These are phyloP conservation scores for Cantharis rustica DNA, from an alignment of 2,888 invertebrate species.

Conservation along the genomic window DNA sequence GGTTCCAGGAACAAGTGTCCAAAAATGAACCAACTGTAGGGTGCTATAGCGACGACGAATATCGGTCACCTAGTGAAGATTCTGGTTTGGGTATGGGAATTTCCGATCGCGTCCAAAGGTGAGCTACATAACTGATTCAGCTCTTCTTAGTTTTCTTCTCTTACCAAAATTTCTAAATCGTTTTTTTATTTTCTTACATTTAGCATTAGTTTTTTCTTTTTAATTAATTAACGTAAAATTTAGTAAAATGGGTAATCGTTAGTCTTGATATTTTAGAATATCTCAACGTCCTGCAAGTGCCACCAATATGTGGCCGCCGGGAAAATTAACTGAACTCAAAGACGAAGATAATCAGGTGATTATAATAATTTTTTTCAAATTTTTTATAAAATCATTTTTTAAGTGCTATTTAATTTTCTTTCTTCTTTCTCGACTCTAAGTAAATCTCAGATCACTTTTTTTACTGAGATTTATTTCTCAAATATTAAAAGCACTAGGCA, in stretches of 20 bases:
- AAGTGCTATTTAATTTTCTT: constrained; percentile 13
- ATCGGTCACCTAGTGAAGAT: constrained; percentile 90
- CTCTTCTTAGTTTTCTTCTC: constrained; percentile 1
- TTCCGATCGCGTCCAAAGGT: constrained; percentile 74
- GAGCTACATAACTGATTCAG: constrained; percentile 40
- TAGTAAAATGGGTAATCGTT: constrained; percentile 11
- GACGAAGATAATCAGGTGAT: constrained; percentile 55
- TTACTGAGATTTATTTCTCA: constrained; percentile 33
- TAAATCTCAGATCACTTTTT: constrained; percentile 34
- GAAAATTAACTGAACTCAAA: constrained; percentile 48
- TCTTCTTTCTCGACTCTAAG: constrained; percentile 30
- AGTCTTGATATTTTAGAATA: constrained; percentile 43
- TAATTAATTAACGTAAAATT: background rate
- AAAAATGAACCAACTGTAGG: constrained; percentile 58
- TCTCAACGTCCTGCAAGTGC: constrained; percentile 47
- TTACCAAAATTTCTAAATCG: background rate
- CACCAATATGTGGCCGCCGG: constrained; percentile 38
- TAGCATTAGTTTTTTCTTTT: background rate
- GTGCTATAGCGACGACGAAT: constrained; percentile 64
- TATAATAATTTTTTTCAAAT: constrained; percentile 22
- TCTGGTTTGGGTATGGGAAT: constrained; percentile 90
- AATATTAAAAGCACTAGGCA: constrained; percentile 50
- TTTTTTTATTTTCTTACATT: background rate
- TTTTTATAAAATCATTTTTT: constrained; percentile 17
- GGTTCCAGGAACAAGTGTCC: constrained; percentile 61